phyloP scores from a whole-genome alignment of 2,888 invertebrate species.

The Meliscaeva auricollis region DNA sequence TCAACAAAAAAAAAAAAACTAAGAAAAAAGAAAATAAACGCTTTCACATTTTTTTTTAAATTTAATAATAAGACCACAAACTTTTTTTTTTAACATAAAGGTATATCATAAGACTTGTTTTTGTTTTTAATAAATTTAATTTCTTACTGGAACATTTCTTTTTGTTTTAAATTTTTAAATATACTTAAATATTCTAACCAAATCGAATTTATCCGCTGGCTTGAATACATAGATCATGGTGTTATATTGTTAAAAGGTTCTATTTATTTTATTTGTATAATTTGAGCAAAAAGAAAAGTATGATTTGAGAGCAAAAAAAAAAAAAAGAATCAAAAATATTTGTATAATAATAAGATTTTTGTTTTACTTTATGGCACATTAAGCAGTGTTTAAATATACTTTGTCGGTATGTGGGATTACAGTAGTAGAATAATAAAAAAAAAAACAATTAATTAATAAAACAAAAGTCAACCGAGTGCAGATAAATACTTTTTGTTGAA shows the following conservation, averaged over 20 bases:
- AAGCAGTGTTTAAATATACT: slow-evolving; percentile 72
- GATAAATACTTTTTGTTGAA: slow-evolving; percentile 68
- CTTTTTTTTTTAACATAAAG: slow-evolving; percentile 39
- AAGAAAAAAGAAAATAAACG: slow-evolving; percentile 22
- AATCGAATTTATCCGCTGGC: slow-evolving; percentile 56
- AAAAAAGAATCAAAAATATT: slow-evolving; percentile 17
- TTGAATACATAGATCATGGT: slow-evolving; percentile 12
- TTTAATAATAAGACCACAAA: slow-evolving; percentile 46
- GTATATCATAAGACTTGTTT: slow-evolving; percentile 52
- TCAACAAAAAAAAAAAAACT: slow-evolving; percentile 28
- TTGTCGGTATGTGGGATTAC: slow-evolving; percentile 61
- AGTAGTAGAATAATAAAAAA: slow-evolving; percentile 21
- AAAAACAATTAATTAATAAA: slow-evolving; percentile 19
- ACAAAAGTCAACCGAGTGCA: slow-evolving; percentile 52
- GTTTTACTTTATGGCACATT: slow-evolving; percentile 68
- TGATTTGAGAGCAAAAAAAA: slow-evolving; percentile 36
- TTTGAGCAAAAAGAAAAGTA: slow-evolving; percentile 58
- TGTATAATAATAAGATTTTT: slow-evolving; percentile 19
- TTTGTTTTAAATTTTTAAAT: neutral
- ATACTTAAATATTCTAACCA: slow-evolving; percentile 57
- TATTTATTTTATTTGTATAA: slow-evolving; percentile 10
- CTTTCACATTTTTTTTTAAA: neutral
- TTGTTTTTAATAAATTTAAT: slow-evolving; percentile 17
- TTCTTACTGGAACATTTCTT: slow-evolving; percentile 49
- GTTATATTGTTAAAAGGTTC: neutral